Evolutionary conservation across 1,140 invertebrate genomes (phyloP).

Genomic region (Cotesia chilonis): DNA sequence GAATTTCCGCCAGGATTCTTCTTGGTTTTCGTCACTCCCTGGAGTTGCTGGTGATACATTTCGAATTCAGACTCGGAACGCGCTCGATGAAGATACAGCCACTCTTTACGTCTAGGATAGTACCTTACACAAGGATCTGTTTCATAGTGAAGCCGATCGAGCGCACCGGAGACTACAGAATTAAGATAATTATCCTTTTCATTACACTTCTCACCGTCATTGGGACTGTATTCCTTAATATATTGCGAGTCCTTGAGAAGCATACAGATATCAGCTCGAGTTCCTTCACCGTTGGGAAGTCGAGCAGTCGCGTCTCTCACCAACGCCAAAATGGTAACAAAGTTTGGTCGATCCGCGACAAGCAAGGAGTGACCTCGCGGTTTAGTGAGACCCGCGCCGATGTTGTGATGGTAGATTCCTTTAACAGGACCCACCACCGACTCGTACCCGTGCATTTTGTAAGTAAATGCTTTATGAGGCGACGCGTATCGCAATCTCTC

Average conservation of each 20-base stretch:
- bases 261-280: conserved; percentile 87
- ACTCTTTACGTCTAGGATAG: conserved; percentile 86
- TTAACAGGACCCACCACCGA: conserved; percentile 90
- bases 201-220: conserved; percentile 63
- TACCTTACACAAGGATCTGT: conserved; percentile 91
- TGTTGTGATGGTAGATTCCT: conserved; percentile 79
- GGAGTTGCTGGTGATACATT: conserved; percentile 72
- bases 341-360: conserved; percentile 85
- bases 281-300: conserved; percentile 93
- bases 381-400: conserved; percentile 69
- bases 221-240: conserved; percentile 74
- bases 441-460: conserved; percentile 84
- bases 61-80: conserved; percentile 66
- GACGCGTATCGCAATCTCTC: conserved; percentile 79
- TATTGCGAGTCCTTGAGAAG: conserved; percentile 87
- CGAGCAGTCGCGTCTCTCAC: conserved; percentile 92
- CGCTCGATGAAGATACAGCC: conserved; percentile 88
- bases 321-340: conserved; percentile 89
- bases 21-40: conserved; percentile 68
- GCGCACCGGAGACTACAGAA: conserved; percentile 86
- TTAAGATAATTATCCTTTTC: conserved; percentile 70
- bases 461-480: conserved; percentile 88
- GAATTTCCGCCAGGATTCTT: conserved; percentile 63
- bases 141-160: conserved; percentile 89
- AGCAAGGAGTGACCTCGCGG: conserved; percentile 86